These are phyloP conservation scores for Salvelinus sp. DNA, from an alignment of 2,113 vertebrate species.

Conservation along the genomic window DNA sequence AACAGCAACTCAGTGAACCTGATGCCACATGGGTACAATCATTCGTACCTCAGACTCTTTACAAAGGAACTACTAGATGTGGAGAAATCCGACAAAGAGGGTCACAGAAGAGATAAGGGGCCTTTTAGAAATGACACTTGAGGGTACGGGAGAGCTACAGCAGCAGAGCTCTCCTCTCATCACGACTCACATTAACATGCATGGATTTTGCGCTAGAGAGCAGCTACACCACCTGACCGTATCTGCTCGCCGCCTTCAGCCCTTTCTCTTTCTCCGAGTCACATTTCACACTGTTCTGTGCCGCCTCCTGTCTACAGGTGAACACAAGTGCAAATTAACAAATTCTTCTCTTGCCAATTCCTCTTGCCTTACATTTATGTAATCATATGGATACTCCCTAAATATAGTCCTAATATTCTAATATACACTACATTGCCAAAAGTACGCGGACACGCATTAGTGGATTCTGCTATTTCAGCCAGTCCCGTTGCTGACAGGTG, in stretches of 20 bases:
- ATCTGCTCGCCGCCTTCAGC: background rate
- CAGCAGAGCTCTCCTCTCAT: constrained; percentile 29
- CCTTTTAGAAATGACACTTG: constrained; percentile 54
- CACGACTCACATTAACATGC: constrained; percentile 40
- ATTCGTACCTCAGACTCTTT: background rate
- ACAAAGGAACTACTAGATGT: background rate
- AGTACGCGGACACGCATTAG: too few species aligned
- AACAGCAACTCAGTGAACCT: constrained; percentile 39
- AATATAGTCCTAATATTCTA: too few species aligned
- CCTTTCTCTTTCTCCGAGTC: background rate
- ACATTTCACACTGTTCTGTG: background rate
- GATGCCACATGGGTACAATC: background rate
- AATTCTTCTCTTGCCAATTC: background rate
- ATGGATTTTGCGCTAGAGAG: constrained; percentile 28
- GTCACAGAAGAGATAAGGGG: constrained; percentile 58
- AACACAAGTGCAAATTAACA: background rate
- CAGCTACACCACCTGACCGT: constrained; percentile 2
- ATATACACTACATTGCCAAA: too few species aligned
- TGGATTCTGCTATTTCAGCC: too few species aligned
- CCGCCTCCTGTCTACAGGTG: background rate
- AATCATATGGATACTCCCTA: too few species aligned
- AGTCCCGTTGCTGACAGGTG: too few species aligned
- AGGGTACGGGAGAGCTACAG: constrained; percentile 43
- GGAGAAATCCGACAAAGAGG: constrained; percentile 30
- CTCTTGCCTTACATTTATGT: background rate